Conservation (phyloP, 2,888 invertebrate species). For the Himalopsyche kuldschensis region DNA sequence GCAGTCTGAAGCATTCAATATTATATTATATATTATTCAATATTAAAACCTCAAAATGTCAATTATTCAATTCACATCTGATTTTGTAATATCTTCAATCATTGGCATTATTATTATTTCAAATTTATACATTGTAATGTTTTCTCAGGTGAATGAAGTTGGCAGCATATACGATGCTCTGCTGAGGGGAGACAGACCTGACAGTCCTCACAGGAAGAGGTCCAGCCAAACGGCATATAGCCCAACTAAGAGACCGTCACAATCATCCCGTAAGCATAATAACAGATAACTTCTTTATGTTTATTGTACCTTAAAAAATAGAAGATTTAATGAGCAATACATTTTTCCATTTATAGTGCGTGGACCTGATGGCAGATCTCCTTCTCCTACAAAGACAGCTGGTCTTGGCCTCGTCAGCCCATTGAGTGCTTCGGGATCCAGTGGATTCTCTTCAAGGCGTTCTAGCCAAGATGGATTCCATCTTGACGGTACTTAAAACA, state of each 20-base stretch:
- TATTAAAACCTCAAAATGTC: neutral
- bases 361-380: slow-evolving; percentile 75
- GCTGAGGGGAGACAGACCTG: slow-evolving; percentile 73
- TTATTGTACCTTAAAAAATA: too few relatives aligned
- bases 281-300: too few relatives aligned
- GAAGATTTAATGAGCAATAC: too few relatives aligned
- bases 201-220: slow-evolving; percentile 76
- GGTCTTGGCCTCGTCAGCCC: slow-evolving; percentile 63
- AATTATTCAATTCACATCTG: neutral
- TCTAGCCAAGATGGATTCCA: slow-evolving; percentile 92
- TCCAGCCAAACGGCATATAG: slow-evolving; percentile 66
- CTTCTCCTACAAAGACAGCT: slow-evolving; percentile 73
- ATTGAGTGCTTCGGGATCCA: slow-evolving; percentile 84
- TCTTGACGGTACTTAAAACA: slow-evolving; percentile 62
- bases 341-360: slow-evolving; percentile 54
- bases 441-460: slow-evolving; percentile 89
- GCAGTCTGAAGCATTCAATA: neutral
- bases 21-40: too few relatives aligned
- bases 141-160: slow-evolving; percentile 73
- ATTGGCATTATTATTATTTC: too few relatives aligned
- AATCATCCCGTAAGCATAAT: slow-evolving; percentile 61
- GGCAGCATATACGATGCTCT: slow-evolving; percentile 85
- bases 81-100: too few relatives aligned
- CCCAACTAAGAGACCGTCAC: slow-evolving; percentile 76
- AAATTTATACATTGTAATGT: too few relatives aligned